These are phyloP conservation scores for Cherax destructor DNA, from an alignment of 1,140 invertebrate genomes.

Conservation along the genomic window DNA sequence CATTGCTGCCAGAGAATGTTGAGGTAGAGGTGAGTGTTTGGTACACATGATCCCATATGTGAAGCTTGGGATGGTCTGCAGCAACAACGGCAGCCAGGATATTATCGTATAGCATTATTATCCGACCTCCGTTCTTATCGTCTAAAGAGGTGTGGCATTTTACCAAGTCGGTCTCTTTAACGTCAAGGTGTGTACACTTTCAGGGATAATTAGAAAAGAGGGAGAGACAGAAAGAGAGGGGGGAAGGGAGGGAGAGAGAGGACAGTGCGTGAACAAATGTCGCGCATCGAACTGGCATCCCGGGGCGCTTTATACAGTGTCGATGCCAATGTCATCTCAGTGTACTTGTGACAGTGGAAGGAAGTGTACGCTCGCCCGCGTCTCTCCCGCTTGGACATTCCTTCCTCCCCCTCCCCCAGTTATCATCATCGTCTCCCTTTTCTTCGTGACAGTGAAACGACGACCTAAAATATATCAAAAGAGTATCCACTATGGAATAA, in stretches of 20 bases:
- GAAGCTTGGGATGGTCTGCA: too few species aligned
- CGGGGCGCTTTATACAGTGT: background rate
- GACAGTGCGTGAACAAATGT: background rate
- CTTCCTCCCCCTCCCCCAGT: too few species aligned
- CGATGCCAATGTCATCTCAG: slow-evolving; percentile 2
- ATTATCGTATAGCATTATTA: background rate
- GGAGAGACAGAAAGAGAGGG: background rate
- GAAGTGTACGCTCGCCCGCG: background rate
- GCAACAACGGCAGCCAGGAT: background rate
- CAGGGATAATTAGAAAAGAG: background rate
- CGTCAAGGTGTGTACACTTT: background rate
- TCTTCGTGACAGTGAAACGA: too few species aligned
- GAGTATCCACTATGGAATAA: too few species aligned
- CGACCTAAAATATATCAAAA: too few species aligned
- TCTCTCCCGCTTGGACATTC: too few species aligned
- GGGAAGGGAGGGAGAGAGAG: background rate
- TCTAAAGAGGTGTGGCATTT: too few species aligned
- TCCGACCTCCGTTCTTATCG: too few species aligned
- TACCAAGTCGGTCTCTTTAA: background rate
- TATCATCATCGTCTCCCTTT: too few species aligned
- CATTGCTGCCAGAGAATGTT: background rate
- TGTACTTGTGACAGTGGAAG: background rate
- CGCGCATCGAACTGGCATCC: background rate
- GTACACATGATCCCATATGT: background rate
- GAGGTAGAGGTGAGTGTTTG: background rate